These are phyloP conservation scores for Nasonia giraulti DNA, from an alignment of 1,140 invertebrate genomes.

Conservation along the genomic window DNA sequence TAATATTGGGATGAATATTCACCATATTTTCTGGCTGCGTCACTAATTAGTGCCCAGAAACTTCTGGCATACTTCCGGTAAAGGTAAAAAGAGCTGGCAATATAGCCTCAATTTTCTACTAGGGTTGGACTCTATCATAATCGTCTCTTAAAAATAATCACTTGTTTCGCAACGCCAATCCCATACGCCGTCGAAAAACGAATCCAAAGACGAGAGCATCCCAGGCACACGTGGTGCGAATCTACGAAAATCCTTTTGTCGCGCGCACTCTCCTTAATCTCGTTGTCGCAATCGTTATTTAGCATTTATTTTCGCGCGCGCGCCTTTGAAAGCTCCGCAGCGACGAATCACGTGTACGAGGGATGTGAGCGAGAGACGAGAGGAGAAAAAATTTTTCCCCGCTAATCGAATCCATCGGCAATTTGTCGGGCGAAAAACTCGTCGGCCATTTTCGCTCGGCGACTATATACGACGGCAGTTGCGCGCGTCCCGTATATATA, in stretches of 20 bases:
- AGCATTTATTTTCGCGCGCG: not conserved
- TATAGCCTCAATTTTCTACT: no score
- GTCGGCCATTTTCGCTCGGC: conserved; percentile 69
- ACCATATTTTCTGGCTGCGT: no score
- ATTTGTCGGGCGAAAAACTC: conserved; percentile 72
- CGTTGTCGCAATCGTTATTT: conserved; percentile 37
- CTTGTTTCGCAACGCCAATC: no score
- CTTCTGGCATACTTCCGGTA: no score
- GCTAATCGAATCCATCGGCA: conserved; percentile 74
- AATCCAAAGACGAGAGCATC: no score
- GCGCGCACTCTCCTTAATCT: conserved; percentile 17
- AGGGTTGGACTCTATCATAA: no score
- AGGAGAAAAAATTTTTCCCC: conserved; percentile 51
- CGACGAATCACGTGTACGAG: not conserved
- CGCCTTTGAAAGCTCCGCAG: conserved; percentile 10
- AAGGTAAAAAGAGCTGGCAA: no score
- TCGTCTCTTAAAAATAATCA: no score
- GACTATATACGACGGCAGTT: conserved; percentile 55
- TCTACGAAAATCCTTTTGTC: not conserved
- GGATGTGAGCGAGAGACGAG: not conserved
- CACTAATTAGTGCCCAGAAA: no score
- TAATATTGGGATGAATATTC: no score
- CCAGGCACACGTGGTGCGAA: not conserved
- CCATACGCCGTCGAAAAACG: no score
- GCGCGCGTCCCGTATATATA: conserved; percentile 53